These are phyloP conservation scores for Montipora cactus DNA, from an alignment of 64 coral and sea anemone species.

Conservation along the genomic window DNA sequence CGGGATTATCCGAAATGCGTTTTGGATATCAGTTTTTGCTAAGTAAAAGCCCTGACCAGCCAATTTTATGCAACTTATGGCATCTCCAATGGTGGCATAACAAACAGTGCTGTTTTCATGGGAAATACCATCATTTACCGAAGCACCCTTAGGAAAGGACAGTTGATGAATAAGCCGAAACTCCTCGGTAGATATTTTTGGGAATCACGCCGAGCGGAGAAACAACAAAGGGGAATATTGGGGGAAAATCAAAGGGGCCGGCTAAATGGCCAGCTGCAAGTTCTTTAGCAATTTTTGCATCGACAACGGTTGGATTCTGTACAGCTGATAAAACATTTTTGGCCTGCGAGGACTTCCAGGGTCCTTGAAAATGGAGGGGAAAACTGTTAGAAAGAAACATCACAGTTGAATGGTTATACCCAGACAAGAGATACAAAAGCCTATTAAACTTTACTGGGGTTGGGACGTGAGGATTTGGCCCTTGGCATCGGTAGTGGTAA, in stretches of 20 bases:
- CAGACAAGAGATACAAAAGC: slow-evolving; percentile 1
- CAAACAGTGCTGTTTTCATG: background rate
- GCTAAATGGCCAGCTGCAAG: too few species aligned
- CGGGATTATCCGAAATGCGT: too few species aligned
- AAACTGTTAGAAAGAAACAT: background rate
- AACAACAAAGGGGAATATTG: too few species aligned
- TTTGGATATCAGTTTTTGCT: too few species aligned
- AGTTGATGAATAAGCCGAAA: background rate
- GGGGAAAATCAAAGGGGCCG: too few species aligned
- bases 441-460: slow-evolving; percentile 26
- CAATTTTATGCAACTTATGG: too few species aligned
- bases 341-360: background rate
- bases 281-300: too few species aligned
- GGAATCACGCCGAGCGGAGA: too few species aligned
- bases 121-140: background rate
- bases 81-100: too few species aligned
- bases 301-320: too few species aligned
- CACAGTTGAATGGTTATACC: background rate
- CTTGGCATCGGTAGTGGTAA: background rate
- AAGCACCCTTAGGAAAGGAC: too few species aligned
- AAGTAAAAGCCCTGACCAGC: too few species aligned
- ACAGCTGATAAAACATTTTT: slow-evolving; percentile 4
- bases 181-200: background rate
- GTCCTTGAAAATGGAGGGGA: background rate
- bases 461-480: slow-evolving; percentile 30